Evolutionary conservation across 2,888 invertebrate genomes (phyloP), one percentile per base, ranked within the genome.

Genomic region (Drosophila affinis): DNA sequence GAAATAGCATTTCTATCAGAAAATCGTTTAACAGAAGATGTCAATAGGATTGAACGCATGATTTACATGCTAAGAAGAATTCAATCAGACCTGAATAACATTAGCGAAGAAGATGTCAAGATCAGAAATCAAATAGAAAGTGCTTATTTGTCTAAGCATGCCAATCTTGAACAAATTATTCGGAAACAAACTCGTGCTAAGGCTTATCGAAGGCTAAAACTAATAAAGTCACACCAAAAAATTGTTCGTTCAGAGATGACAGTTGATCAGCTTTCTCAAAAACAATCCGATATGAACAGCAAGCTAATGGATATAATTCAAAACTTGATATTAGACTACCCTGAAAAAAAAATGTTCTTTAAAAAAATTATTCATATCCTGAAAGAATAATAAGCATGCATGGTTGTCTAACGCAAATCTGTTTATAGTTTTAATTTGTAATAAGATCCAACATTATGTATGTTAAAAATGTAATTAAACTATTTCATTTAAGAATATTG

Each of bases 91-190:
- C 85, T 91, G 10, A 84, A 88, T 27, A 81, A 87, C 24, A 89
- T 91, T 61, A 80, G 72, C 2, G 52, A 79, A 9, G 87, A 90
- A 27, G 87, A 91, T 54, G 75, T 55, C 9, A 52, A 87, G 9
- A 91, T 92, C 55, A 80, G 89, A 12, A 62, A 82, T 9, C 92
- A 92, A 79, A 92, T 93, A 3, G 92, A 93, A 56, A 91, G 93
- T 39, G 91, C 91, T 45, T 65, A 93, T 55, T 71, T 92, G 21
- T 54, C 83, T 4, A 91, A 91, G 44, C 89, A 92, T 74, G 83
- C 89, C 21, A 92, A 82, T 44, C 63, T 82, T 6, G 86, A 82
- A 27, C 79, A 85, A 54, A 82, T 82, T n/a, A 56, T 82, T 29
- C 64, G 88, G 3, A 82, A 85, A 47, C 87, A 82, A 27, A 73